phyloP scores from a whole-genome alignment of 2,113 vertebrate genomes.

The Gymnobelideus leadbeateri region DNA sequence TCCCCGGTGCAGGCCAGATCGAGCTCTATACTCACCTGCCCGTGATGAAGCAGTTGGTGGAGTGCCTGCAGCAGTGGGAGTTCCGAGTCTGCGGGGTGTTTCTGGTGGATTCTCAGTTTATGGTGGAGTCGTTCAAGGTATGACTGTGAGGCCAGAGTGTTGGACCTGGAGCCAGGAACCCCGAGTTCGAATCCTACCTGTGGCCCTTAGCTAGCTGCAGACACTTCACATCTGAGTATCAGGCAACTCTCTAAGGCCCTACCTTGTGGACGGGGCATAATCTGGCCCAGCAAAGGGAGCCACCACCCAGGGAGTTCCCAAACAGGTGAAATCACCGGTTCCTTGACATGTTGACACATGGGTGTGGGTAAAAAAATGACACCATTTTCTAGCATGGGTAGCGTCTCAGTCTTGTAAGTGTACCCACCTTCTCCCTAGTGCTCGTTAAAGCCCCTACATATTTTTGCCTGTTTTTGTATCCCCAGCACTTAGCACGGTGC shows the following conservation, averaged over 20 bases:
- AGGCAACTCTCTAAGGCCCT: not conserved
- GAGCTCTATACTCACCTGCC: slow-evolving; percentile 98
- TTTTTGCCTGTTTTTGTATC: not conserved
- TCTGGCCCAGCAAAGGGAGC: not conserved
- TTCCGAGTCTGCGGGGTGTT: slow-evolving; percentile 98
- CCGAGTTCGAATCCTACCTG: not conserved
- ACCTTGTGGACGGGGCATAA: not conserved
- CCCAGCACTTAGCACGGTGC: not conserved
- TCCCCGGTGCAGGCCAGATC: slow-evolving; percentile 91
- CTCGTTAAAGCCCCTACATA: not conserved
- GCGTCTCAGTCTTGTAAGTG: not conserved
- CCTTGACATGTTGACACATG: not conserved
- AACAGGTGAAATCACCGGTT: not conserved
- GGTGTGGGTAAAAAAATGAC: not conserved
- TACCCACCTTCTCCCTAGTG: not conserved
- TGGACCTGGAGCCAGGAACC: not conserved
- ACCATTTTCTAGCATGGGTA: not conserved
- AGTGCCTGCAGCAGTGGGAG: slow-evolving; percentile 98
- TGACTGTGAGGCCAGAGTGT: not conserved
- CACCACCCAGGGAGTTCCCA: not conserved
- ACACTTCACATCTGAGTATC: too few species aligned
- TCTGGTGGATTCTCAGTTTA: slow-evolving; percentile 98
- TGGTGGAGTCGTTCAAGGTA: slow-evolving; percentile 99
- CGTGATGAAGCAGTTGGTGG: slow-evolving; percentile 96
- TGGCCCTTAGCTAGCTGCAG: not conserved